Evolutionary conservation across 2,797 vertebrate species (phyloP).

Genomic region (Tarsius wallacei): DNA sequence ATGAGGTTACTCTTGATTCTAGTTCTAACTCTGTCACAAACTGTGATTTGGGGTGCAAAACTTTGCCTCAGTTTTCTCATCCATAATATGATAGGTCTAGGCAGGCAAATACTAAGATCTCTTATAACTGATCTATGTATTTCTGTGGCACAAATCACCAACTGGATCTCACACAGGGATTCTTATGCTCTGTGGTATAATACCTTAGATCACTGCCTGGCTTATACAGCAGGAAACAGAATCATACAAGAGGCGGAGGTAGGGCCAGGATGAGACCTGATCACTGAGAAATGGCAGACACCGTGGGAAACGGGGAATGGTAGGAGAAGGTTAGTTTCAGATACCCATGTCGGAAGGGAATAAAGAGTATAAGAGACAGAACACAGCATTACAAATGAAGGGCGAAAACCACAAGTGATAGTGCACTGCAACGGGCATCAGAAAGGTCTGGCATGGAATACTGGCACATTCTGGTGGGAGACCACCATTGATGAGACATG

Average conservation of each 20-base stretch:
- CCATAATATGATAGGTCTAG: not conserved
- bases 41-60: not conserved
- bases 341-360: not conserved
- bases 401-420: not conserved
- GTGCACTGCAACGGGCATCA: not conserved
- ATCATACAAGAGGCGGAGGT: not conserved
- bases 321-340: not conserved
- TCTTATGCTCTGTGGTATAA: not conserved
- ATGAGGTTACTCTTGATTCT: not conserved
- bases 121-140: not conserved
- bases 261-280: not conserved
- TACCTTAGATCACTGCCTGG: not conserved
- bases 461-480: not conserved
- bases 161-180: not conserved
- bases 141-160: not conserved
- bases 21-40: conserved; percentile 4
- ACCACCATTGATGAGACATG: not conserved
- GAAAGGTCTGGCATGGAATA: not conserved
- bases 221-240: not conserved
- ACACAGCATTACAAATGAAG: not conserved
- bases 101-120: not conserved
- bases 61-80: not conserved
- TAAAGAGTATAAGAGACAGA: not conserved
- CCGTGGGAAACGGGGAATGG: not conserved
- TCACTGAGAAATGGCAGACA: not conserved